Evolutionary conservation across 2,797 vertebrate species (phyloP).

Genomic region (Urocyon cinereoargenteus): DNA sequence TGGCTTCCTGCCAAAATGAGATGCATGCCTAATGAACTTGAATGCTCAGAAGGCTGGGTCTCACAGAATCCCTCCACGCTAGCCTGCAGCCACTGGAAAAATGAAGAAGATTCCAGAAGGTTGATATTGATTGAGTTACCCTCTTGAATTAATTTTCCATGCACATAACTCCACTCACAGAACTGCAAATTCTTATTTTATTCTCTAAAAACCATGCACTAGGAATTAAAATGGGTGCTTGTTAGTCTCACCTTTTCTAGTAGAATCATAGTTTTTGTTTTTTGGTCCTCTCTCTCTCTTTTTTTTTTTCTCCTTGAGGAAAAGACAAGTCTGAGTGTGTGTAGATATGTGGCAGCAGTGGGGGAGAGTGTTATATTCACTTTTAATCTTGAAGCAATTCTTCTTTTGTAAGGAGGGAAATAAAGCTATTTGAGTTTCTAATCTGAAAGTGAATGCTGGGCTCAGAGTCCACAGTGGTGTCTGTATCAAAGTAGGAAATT

Average conservation of each 20-base stretch:
- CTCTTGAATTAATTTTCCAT: conserved; percentile 19
- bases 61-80: neutral
- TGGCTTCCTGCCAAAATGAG: conserved; percentile 53
- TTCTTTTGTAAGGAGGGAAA: conserved; percentile 54
- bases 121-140: neutral
- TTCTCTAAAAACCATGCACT: conserved; percentile 57
- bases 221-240: accelerated
- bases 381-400: conserved; percentile 60
- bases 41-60: neutral
- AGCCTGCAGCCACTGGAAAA: neutral
- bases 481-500: conserved; percentile 67
- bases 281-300: neutral
- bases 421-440: neutral
- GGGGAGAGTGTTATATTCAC: conserved; percentile 42
- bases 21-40: neutral
- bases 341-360: neutral
- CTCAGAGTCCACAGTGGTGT: neutral
- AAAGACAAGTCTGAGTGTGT: neutral
- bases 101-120: neutral
- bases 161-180: neutral
- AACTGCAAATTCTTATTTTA: conserved; percentile 46
- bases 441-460: neutral
- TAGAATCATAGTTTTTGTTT: neutral
- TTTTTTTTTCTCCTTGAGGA: conserved; percentile 11
- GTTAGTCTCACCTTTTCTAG: neutral